A percentile compares a stretch with the other conserved stretches of the same genome.
Evolutionary conservation across 1,140 invertebrate genomes (phyloP).

Genomic region (Sarcophaga peregrina): DNA sequence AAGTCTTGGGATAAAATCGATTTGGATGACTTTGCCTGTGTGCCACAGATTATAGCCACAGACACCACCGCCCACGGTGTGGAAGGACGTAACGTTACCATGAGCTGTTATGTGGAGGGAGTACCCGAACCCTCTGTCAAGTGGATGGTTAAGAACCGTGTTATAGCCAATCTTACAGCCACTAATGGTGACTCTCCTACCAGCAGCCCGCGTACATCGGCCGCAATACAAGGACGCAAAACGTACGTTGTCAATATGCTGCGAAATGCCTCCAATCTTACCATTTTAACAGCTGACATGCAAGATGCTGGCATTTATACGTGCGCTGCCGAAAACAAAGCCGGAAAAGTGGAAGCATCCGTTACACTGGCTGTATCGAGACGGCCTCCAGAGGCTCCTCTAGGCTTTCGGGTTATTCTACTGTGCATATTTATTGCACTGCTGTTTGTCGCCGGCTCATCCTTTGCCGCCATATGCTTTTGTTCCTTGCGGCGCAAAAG

Average conservation of each 20-base stretch:
- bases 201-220: constrained; percentile 54
- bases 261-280: constrained; percentile 74
- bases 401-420: constrained; percentile 70
- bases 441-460: constrained; percentile 70
- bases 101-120: constrained; percentile 78
- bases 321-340: constrained; percentile 82
- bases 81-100: constrained; percentile 79
- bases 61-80: constrained; percentile 70
- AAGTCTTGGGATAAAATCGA: constrained; percentile 80
- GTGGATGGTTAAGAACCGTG: constrained; percentile 68
- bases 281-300: constrained; percentile 75
- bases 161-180: constrained; percentile 62
- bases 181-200: constrained; percentile 49
- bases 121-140: constrained; percentile 75
- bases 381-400: constrained; percentile 63
- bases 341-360: constrained; percentile 77
- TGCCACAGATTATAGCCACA: constrained; percentile 73
- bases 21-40: constrained; percentile 83
- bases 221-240: constrained; percentile 66
- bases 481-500: constrained; percentile 68
- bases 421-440: constrained; percentile 72
- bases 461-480: constrained; percentile 73
- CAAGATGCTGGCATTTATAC: constrained; percentile 80
- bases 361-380: constrained; percentile 76
- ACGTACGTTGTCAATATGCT: constrained; percentile 69